These are phyloP conservation scores for Brachirus orientalis DNA, from an alignment of 2,113 vertebrate species.

Conservation along the genomic window DNA sequence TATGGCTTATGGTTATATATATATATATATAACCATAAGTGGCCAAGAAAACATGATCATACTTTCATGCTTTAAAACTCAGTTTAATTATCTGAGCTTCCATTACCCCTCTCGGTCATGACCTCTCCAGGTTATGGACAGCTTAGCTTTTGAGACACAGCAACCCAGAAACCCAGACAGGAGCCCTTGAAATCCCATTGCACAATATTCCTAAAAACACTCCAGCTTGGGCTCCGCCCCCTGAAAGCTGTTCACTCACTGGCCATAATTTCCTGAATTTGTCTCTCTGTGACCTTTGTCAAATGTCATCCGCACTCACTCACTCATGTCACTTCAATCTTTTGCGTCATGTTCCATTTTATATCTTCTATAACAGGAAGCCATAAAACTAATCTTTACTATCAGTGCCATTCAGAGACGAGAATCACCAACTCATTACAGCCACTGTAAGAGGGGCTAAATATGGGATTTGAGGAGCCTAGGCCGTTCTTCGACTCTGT, in stretches of 20 bases:
- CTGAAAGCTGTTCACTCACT: constrained; percentile 35
- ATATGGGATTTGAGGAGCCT: constrained; percentile 66
- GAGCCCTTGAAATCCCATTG: constrained; percentile 51
- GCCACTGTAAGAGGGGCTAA: constrained; percentile 59
- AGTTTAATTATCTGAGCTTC: constrained; percentile 28
- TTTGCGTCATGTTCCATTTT: constrained; percentile 48
- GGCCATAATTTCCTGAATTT: constrained; percentile 43
- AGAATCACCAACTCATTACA: constrained; percentile 74
- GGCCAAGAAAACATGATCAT: background rate
- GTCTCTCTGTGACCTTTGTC: constrained; percentile 66
- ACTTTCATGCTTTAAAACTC: background rate
- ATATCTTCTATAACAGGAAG: constrained; percentile 53
- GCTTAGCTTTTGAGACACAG: constrained; percentile 8
- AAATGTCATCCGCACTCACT: constrained; percentile 62
- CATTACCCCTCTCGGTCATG: constrained; percentile 26
- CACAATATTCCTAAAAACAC: constrained; percentile 52
- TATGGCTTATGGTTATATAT: too few relatives aligned
- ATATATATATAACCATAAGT: too few relatives aligned
- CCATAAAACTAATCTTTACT: constrained; percentile 71
- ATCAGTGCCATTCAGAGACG: constrained; percentile 46
- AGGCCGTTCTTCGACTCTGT: constrained; percentile 43
- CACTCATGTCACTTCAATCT: constrained; percentile 36
- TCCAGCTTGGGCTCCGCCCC: constrained; percentile 23
- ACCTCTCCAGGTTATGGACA: constrained; percentile 7
- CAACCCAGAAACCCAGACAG: constrained; percentile 55